A percentile compares a stretch with the other conserved stretches of the same genome.
These are phyloP conservation scores for Drosophila lowei DNA, from an alignment of 1,140 invertebrate genomes.

Conservation along the genomic window DNA sequence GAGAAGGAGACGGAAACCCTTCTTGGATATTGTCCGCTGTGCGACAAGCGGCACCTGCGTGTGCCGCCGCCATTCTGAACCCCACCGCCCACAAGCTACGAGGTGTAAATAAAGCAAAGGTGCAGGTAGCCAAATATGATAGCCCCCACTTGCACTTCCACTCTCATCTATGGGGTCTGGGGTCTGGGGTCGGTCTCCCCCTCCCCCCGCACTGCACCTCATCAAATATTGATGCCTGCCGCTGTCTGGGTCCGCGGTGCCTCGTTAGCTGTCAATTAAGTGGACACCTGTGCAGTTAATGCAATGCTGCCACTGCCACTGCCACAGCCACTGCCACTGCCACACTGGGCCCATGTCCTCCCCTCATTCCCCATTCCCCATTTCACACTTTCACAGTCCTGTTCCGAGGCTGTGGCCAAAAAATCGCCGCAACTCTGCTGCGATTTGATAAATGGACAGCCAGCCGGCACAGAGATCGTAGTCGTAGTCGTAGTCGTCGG, in stretches of 20 bases:
- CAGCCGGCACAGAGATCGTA: conserved; percentile 57
- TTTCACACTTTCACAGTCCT: conserved; percentile 40
- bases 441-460: conserved; percentile 74
- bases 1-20: too few relatives aligned
- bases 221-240: conserved; percentile 65
- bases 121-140: background rate
- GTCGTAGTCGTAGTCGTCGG: conserved; percentile 34
- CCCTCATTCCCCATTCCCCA: conserved; percentile 11
- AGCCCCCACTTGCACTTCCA: background rate
- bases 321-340: conserved; percentile 16
- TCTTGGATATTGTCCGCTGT: conserved; percentile 24
- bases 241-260: conserved; percentile 28
- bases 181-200: too few relatives aligned
- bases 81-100: background rate
- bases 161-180: background rate
- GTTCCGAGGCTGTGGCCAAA: conserved; percentile 6
- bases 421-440: conserved; percentile 30
- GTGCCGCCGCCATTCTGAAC: conserved; percentile 23
- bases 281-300: conserved; percentile 78
- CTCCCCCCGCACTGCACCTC: conserved; percentile 47
- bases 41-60: conserved; percentile 22
- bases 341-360: conserved; percentile 30
- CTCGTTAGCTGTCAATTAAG: conserved; percentile 77
- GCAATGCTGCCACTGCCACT: conserved; percentile 42
- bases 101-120: background rate